Percentiles rank a stretch among this genome's conserved stretches.
Evolutionary conservation across 1,140 invertebrate species (phyloP).

Genomic region (Drosophila persimilis): DNA sequence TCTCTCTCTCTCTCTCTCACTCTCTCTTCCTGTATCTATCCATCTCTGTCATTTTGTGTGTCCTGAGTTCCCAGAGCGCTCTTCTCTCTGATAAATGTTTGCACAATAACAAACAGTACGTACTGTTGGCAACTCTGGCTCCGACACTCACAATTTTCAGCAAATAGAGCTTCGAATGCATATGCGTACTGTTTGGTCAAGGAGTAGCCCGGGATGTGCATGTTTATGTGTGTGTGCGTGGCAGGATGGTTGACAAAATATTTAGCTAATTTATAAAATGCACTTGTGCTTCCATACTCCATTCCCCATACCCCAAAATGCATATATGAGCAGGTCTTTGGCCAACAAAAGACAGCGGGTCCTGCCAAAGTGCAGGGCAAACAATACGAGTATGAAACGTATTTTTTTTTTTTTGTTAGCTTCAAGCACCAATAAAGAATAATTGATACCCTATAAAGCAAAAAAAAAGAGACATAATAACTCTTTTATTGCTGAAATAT

Average conservation of each 20-base stretch:
- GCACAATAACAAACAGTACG: conserved; percentile 40
- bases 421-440: neutral
- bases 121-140: conserved; percentile 20
- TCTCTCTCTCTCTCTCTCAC: neutral
- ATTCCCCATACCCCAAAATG: neutral
- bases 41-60: neutral
- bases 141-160: conserved; percentile 43
- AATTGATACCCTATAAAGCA: neutral
- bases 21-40: too few relatives aligned
- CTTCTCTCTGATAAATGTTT: conserved; percentile 44
- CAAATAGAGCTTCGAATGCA: conserved; percentile 52
- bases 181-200: conserved; percentile 27
- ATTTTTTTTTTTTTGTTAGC: conserved; percentile 2
- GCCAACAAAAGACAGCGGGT: conserved; percentile 36
- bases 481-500: too few relatives aligned
- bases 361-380: conserved; percentile 49
- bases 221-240: neutral
- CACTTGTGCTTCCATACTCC: conserved; percentile 13
- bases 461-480: too few relatives aligned
- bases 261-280: conserved; percentile 74
- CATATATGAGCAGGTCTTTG: conserved; percentile 15
- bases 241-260: conserved; percentile 51
- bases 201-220: neutral
- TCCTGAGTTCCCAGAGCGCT: conserved; percentile 1
- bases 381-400: conserved; percentile 35